These are phyloP conservation scores for Adela reaumurella DNA, from an alignment of 2,888 invertebrate species.

Conservation along the genomic window DNA sequence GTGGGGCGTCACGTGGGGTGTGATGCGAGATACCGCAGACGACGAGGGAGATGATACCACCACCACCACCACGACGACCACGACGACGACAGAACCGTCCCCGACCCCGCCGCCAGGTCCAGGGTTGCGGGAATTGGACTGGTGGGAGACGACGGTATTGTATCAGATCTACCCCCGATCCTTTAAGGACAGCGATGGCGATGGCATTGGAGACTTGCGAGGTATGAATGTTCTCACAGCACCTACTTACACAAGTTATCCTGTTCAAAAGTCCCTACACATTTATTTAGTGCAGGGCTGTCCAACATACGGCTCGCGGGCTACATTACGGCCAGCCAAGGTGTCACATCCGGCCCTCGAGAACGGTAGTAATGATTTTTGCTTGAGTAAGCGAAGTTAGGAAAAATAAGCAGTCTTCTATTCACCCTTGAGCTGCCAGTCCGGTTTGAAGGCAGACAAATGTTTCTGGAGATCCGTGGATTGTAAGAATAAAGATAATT, in stretches of 20 bases:
- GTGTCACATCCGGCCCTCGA: too few species aligned
- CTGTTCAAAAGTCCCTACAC: too few species aligned
- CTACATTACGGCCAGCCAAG: too few species aligned
- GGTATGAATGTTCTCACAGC: conserved; percentile 46
- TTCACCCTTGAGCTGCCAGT: too few species aligned
- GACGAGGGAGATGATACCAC: background rate
- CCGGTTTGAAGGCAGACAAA: too few species aligned
- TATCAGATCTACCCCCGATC: conserved; percentile 87
- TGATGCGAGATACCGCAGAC: background rate
- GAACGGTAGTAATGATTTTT: too few species aligned
- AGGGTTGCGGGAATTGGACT: conserved; percentile 48
- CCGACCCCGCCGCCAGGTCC: conserved; percentile 16
- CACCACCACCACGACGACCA: background rate
- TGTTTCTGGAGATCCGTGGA: too few species aligned
- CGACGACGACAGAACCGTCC: conserved; percentile 6
- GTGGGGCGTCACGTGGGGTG: background rate
- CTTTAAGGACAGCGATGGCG: conserved; percentile 77
- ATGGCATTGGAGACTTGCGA: conserved; percentile 83
- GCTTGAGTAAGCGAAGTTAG: too few species aligned
- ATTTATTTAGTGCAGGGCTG: too few species aligned
- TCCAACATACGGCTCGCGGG: too few species aligned
- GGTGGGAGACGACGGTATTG: conserved; percentile 79
- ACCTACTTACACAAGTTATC: background rate
- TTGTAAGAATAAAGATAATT: too few species aligned
- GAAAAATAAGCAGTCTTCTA: too few species aligned